Evolutionary conservation across 2,797 vertebrate genomes (phyloP).

Genomic region (Miichthys miiuy): DNA sequence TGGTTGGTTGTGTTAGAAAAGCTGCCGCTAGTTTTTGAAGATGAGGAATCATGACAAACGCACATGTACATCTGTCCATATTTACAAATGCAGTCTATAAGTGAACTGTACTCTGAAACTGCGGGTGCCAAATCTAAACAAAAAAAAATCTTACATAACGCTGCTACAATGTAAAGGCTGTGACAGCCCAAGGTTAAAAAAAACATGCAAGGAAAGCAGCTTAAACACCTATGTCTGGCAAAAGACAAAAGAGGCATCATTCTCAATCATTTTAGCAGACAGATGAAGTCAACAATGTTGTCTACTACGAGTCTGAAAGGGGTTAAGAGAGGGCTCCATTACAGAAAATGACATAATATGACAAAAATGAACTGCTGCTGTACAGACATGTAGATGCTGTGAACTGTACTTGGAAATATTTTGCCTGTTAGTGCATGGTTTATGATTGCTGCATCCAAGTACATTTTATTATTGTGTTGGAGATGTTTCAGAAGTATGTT

Average conservation of each 20-base stretch:
- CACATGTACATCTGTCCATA: too few species aligned
- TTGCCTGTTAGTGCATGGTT: neutral
- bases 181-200: neutral
- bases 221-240: neutral
- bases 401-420: neutral
- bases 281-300: neutral
- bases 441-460: constrained; percentile 9
- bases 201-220: neutral
- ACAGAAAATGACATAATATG: neutral
- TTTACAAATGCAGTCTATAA: too few species aligned
- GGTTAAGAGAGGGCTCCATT: neutral
- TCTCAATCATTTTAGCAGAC: neutral
- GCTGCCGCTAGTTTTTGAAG: too few species aligned
- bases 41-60: too few species aligned
- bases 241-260: neutral
- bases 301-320: neutral
- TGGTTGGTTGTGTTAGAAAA: too few species aligned
- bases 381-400: neutral
- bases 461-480: neutral
- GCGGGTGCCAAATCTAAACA: too few species aligned
- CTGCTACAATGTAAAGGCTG: neutral
- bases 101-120: too few species aligned
- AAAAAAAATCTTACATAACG: too few species aligned
- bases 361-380: neutral
- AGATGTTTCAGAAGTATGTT: neutral